Base-by-base conservation (phyloP, 2,888 invertebrate genomes). In the Tachystola acroxantha region DNA sequence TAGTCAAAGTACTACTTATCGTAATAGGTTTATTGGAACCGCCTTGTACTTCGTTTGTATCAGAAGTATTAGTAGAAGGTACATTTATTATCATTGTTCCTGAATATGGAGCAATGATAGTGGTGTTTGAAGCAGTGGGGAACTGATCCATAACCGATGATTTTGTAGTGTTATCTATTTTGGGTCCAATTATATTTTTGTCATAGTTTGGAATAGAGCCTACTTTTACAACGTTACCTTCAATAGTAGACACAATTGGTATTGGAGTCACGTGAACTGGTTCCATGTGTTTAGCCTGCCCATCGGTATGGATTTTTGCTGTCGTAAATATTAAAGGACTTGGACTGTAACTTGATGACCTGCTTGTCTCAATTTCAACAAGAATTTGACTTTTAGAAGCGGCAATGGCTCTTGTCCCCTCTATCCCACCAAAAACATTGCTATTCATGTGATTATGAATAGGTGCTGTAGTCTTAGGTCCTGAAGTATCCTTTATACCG, bases 251-350 rank as follows among this genome's bases (percentile, higher is more conserved):
- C 45, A 74, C 49, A 52, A 85, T 82, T 31, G 85, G 84, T 16
- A 68, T 71, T 16, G 79, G 64, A 20, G 76, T 80, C 24, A 78
- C 62, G 50, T 81, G 79, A 34, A 81, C 55, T 24, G 80, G 77
- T 55, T 82, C 79, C 70, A 78, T 77, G 10, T 68, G 53, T 45
- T 70, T 77, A 13, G 59, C 58, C 63, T 76, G 76, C 27, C 61
- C 66, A 43, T 81, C 76, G 1, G 70, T 60, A 35, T 84, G 82
- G 49, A 85, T 86, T 70, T 84, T 86, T 5, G 86, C 86, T n/a
- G 82, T 85, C 11, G 85, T 86, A 48, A 86, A 85, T 48, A 86
- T 85, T 42, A 84, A 52, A 13, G 84, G 73, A 47, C 69, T 72
- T 11, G 76, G 60, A 41, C 38, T 72, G 39, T 64, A 72, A 25